Evolutionary conservation across 2,113 vertebrate species (phyloP).

Genomic region (Poeciliopsis occidentalis): DNA sequence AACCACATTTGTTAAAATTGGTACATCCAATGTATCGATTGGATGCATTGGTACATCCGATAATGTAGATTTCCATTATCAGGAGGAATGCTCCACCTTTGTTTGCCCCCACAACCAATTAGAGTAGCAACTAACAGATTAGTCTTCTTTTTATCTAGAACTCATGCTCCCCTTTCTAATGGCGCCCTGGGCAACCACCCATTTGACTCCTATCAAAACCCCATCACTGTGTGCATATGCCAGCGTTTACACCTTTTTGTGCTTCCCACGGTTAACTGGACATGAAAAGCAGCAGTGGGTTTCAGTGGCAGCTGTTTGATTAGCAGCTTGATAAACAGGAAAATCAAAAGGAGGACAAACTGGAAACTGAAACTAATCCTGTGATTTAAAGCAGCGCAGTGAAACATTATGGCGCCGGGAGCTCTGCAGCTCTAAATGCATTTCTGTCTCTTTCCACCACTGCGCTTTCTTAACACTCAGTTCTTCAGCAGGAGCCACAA

Average conservation of each 20-base stretch:
- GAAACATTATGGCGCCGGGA: not conserved
- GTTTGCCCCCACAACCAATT: no score
- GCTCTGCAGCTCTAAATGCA: not conserved
- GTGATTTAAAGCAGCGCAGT: not conserved
- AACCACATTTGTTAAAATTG: no score
- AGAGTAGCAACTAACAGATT: not conserved
- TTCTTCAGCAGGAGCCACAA: constrained; percentile 27
- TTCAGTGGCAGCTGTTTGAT: not conserved
- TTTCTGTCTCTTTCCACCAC: constrained; percentile 5
- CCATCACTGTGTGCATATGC: not conserved
- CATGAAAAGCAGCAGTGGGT: not conserved
- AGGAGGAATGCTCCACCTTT: no score
- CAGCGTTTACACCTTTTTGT: not conserved
- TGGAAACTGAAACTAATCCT: not conserved
- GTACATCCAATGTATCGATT: no score
- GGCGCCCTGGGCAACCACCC: not conserved
- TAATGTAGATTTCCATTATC: no score
- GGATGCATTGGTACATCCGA: no score
- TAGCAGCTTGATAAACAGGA: not conserved
- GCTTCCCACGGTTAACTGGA: not conserved
- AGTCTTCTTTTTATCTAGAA: not conserved
- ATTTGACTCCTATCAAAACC: not conserved
- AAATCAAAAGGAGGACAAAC: not conserved
- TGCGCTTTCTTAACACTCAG: constrained; percentile 19
- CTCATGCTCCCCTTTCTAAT: no score